phyloP scores from a whole-genome alignment of 2,888 invertebrate genomes.

The Yponomeuta evonymella region DNA sequence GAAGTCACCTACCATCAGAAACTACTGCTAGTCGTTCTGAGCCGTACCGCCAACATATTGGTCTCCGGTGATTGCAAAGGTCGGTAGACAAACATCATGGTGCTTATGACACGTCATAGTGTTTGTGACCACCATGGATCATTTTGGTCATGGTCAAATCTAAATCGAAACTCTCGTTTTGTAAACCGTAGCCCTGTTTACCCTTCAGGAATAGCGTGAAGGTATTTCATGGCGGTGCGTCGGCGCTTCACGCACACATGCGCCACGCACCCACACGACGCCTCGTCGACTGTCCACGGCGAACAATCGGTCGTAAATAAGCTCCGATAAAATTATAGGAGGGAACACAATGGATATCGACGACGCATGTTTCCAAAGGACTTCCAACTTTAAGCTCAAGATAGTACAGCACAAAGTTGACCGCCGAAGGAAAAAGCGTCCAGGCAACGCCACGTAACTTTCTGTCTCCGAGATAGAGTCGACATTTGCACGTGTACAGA shows the following conservation, averaged over 20 bases:
- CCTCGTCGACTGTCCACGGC: conserved; percentile 38
- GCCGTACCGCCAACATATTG: too few species aligned
- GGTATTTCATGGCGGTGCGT: conserved; percentile 12
- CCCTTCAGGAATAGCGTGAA: conserved; percentile 2
- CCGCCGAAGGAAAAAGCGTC: conserved; percentile 21
- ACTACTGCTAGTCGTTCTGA: too few species aligned
- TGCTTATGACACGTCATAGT: too few species aligned
- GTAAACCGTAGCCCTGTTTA: background rate
- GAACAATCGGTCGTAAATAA: conserved; percentile 77
- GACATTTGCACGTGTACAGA: conserved; percentile 70
- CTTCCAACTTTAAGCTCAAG: conserved; percentile 56
- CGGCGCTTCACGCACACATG: conserved; percentile 35
- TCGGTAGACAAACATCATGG: too few species aligned
- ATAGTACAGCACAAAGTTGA: conserved; percentile 60
- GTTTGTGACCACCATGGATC: too few species aligned
- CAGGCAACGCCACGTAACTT: conserved; percentile 30
- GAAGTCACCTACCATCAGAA: too few species aligned
- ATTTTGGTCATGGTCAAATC: too few species aligned
- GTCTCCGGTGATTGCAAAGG: too few species aligned
- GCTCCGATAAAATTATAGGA: conserved; percentile 76
- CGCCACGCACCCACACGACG: conserved; percentile 56
- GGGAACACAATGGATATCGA: conserved; percentile 70
- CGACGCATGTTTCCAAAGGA: conserved; percentile 53
- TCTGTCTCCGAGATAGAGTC: conserved; percentile 70
- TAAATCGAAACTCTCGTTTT: too few species aligned